Conservation (phyloP, 2,113 vertebrate genomes). For the Heliornis fulica region DNA sequence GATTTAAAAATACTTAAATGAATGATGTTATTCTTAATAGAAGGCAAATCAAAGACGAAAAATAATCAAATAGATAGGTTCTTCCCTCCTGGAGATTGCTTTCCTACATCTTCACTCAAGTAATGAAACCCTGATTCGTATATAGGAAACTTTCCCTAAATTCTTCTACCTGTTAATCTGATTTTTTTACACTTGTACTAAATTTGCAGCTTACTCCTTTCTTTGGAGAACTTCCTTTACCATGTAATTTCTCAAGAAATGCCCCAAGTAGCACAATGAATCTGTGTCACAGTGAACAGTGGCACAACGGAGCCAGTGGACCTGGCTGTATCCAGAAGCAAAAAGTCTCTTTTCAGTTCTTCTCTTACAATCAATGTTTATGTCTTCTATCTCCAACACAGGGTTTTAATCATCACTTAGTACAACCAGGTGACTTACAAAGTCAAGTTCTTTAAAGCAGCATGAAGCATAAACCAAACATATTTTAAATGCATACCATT, state of each 20-base stretch:
- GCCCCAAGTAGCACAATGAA: background rate
- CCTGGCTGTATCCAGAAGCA: background rate
- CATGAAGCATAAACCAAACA: background rate
- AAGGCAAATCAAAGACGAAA: background rate
- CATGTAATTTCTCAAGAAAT: background rate
- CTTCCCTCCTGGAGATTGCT: background rate
- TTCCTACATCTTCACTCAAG: background rate
- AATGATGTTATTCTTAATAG: background rate
- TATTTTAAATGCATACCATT: background rate
- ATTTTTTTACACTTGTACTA: background rate
- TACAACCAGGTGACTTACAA: background rate
- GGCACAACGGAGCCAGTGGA: background rate
- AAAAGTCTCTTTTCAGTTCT: background rate
- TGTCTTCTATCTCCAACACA: background rate
- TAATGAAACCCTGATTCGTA: background rate
- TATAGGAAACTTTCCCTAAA: background rate
- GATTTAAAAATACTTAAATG: background rate
- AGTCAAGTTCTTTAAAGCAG: background rate
- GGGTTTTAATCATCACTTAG: conserved; percentile 30
- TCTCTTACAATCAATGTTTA: background rate
- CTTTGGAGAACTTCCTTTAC: background rate
- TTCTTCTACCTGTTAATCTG: background rate
- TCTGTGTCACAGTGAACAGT: background rate
- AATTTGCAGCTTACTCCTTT: background rate
- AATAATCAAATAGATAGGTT: background rate